Evolutionary conservation across 2,113 vertebrate species (phyloP).

Genomic region (Ploceus nigricollis): DNA sequence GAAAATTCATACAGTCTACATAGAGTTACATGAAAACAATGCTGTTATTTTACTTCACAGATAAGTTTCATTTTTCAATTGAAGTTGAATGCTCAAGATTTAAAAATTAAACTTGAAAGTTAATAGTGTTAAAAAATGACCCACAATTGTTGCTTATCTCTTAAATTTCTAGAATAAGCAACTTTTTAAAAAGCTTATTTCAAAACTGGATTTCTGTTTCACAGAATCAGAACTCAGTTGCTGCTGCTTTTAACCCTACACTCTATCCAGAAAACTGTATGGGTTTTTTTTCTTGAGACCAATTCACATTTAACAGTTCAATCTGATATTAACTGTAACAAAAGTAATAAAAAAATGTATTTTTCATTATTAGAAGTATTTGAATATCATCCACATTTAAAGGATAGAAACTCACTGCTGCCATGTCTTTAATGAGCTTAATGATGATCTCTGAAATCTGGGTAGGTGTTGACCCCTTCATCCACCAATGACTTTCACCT

Average conservation of each 20-base stretch:
- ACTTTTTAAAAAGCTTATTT: not conserved
- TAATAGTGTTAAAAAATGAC: not conserved
- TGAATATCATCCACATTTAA: not conserved
- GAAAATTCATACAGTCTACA: not conserved
- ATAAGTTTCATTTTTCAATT: not conserved
- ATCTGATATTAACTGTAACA: not conserved
- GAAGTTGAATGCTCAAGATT: not conserved
- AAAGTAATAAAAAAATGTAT: not conserved
- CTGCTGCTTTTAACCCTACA: not conserved
- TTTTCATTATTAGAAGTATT: not conserved
- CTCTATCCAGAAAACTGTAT: not conserved
- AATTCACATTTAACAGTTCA: not conserved
- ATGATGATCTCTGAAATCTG: slow-evolving; percentile 99
- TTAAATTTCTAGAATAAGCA: not conserved
- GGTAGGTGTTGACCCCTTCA: slow-evolving; percentile 97
- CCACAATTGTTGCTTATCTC: not conserved
- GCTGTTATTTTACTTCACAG: not conserved
- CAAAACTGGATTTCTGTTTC: not conserved
- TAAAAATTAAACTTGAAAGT: not conserved
- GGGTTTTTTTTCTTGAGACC: not conserved
- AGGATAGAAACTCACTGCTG: slow-evolving; percentile 83
- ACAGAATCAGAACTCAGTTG: not conserved
- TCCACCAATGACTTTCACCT: slow-evolving; percentile 99
- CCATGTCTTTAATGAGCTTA: slow-evolving; percentile 98
- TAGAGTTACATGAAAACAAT: not conserved